phyloP scores from a whole-genome alignment of 2,113 vertebrate species.

The Orthonyx spaldingii region DNA sequence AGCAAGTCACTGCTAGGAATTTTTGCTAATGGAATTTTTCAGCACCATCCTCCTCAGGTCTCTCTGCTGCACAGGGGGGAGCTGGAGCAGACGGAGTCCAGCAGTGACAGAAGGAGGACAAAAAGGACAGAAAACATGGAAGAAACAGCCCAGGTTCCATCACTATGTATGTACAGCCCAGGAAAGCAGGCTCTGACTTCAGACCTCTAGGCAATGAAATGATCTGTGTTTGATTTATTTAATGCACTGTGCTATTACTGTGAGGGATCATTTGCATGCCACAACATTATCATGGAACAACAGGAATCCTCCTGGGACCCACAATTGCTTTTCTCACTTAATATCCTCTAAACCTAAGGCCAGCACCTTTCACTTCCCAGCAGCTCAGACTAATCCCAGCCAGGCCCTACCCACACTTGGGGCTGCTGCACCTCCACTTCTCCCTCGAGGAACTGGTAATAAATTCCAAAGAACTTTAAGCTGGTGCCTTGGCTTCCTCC shows the following conservation, averaged over 20 bases:
- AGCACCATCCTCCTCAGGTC: background rate
- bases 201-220: background rate
- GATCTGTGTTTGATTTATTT: accelerated
- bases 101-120: background rate
- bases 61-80: background rate
- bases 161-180: accelerated
- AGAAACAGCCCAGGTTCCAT: background rate
- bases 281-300: accelerated
- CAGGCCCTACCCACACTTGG: background rate
- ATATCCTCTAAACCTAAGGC: background rate
- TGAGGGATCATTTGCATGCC: background rate
- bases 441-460: background rate
- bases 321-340: background rate
- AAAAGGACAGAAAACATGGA: background rate
- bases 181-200: background rate
- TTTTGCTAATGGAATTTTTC: background rate
- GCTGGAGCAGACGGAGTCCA: background rate
- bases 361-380: background rate
- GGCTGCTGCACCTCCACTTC: background rate
- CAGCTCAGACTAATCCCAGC: background rate
- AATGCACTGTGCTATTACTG: accelerated
- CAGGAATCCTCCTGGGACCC: background rate
- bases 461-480: background rate
- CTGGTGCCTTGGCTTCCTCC: background rate
- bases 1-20: background rate